These are phyloP conservation scores for Linnaemya tessellans DNA, from an alignment of 2,888 invertebrate species.

Conservation along the genomic window DNA sequence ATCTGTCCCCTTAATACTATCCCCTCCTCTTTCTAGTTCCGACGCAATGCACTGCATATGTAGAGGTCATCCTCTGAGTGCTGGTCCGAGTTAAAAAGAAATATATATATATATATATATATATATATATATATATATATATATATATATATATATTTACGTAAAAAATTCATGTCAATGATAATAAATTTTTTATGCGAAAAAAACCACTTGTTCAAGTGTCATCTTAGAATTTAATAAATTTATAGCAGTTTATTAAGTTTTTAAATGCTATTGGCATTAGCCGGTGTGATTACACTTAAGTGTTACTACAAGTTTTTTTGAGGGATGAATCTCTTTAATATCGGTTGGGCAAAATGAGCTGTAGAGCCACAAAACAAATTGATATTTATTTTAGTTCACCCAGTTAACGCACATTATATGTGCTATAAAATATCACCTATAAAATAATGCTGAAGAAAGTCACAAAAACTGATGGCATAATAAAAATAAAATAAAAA, in stretches of 20 bases:
- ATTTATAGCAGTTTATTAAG: background rate
- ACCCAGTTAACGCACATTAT: conserved; percentile 4
- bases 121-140: too few relatives aligned
- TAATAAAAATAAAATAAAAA: conserved; percentile 8
- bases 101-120: too few relatives aligned
- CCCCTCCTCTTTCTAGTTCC: too few relatives aligned
- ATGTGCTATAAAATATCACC: conserved; percentile 34
- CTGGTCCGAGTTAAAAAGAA: too few relatives aligned
- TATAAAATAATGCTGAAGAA: conserved; percentile 22
- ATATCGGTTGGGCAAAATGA: background rate
- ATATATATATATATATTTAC: too few relatives aligned
- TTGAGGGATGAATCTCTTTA: too few relatives aligned
- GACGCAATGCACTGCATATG: too few relatives aligned
- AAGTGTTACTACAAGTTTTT: background rate
- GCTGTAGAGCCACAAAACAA: conserved; percentile 21
- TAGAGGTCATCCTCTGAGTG: too few relatives aligned
- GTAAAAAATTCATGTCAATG: background rate
- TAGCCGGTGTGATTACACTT: background rate
- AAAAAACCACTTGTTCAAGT: background rate
- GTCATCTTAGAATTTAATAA: background rate
- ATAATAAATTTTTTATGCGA: background rate
- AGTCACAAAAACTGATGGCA: conserved; percentile 30
- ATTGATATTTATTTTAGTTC: conserved; percentile 59
- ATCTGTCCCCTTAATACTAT: too few relatives aligned
- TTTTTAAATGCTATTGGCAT: background rate